Evolutionary conservation across 2,797 vertebrate genomes (phyloP).

Genomic region (Alfaro cultratus): DNA sequence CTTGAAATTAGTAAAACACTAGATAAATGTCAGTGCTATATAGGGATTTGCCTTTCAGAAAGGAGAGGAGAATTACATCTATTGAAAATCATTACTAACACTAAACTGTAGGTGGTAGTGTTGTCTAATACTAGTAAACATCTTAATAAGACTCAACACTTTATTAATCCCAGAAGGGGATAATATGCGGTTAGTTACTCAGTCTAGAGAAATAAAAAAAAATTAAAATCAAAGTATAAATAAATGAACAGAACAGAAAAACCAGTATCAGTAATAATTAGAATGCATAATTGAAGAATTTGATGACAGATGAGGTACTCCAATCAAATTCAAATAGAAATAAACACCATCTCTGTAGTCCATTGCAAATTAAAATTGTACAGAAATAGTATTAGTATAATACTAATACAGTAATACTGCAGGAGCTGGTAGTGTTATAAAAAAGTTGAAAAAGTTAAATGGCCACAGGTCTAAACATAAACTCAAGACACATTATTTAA

Average conservation of each 20-base stretch:
- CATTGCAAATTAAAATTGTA: neutral
- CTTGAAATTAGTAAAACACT: slow-evolving; percentile 1
- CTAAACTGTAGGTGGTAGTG: slow-evolving; percentile 32
- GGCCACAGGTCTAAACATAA: neutral
- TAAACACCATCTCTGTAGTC: neutral
- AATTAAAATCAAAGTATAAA: neutral
- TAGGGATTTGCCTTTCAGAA: slow-evolving; percentile 3
- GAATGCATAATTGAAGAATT: neutral
- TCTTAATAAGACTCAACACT: neutral
- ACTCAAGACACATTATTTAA: neutral
- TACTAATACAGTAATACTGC: too few species aligned
- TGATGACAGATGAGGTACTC: neutral
- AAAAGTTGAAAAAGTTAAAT: neutral
- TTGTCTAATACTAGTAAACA: slow-evolving; percentile 16
- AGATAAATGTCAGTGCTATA: slow-evolving; percentile 1
- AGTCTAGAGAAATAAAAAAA: neutral
- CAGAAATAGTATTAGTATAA: neutral
- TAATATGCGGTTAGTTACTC: neutral
- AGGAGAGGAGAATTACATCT: neutral
- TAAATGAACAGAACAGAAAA: neutral
- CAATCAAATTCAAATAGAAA: neutral
- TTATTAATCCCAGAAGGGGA: neutral
- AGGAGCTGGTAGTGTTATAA: neutral
- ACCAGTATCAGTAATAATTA: neutral
- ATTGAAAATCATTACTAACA: neutral